Base-by-base conservation (phyloP, 2,888 invertebrate genomes). In the Atherix ibis region DNA sequence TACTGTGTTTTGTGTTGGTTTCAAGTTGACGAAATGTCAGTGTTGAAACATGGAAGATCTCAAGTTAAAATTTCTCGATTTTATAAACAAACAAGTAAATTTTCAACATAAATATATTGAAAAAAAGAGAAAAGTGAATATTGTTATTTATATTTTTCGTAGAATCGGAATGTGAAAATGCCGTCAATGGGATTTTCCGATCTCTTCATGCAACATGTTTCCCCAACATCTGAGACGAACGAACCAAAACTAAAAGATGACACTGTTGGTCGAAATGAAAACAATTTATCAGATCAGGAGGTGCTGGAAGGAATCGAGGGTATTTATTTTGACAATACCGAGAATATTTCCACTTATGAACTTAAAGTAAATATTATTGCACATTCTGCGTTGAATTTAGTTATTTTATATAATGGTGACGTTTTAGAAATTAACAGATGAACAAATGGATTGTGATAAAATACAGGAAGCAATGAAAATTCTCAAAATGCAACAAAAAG, bases 401-500 rank as follows among this genome's bases (percentile, higher is more conserved):
- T 10, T n/a, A n/a, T n/a, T n/a, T n/a, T n/a, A n/a, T n/a, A n/a
- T n/a, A n/a, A n/a, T n/a, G n/a, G n/a, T n/a, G n/a, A n/a, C n/a
- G 5, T 40, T 39, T 10, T 37, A 59, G 56, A 55, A 55, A 52
- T 53, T 59, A 30, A 51, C 56, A 12, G 46, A 45, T 33, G 44
- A 48, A 36, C 53, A 56, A 26, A 48, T 61, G 16, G 48, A 54
- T 30, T 52, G 48, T 38, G 51, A 54, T 26, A 45, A 50, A 18
- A 57, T 61, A 36, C 50, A 58, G 43, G 44, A 48, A 16, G 53
- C 50, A 5, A 60, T 62, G 42, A 42, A 44, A 30, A 49, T 52
- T 28, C 41, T 62, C 31, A 56, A 57, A 17, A 49, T 51, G 26
- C 62, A 62, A 39, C 62, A 62, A 31, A 60, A 57, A 42, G 88